These are phyloP conservation scores for Clarias laeviceps DNA, from an alignment of 2,797 vertebrate genomes.

Conservation along the genomic window DNA sequence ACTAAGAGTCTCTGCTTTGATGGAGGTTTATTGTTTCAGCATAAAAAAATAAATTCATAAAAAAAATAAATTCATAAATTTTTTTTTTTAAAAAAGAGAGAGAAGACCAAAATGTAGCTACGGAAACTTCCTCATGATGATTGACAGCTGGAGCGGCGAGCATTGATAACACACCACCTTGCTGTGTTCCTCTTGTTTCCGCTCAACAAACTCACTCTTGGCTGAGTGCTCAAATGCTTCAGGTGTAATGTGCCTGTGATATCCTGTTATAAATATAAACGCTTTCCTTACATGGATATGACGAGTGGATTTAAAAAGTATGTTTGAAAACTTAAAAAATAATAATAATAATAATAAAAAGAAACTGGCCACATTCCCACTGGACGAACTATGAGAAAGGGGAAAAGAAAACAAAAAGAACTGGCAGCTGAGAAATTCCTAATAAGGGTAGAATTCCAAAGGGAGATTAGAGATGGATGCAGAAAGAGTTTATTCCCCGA, in stretches of 20 bases:
- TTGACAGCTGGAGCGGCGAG: not conserved
- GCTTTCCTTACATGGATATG: not conserved
- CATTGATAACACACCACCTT: not conserved
- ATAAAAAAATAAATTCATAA: not conserved
- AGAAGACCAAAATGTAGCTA: not conserved
- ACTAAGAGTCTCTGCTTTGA: not conserved
- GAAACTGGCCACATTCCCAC: not conserved
- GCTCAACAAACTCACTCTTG: not conserved
- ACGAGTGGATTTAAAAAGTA: not conserved
- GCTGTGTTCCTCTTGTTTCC: not conserved
- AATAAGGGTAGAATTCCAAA: not conserved
- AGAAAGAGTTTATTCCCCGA: not conserved
- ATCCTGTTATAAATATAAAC: not conserved
- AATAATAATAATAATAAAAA: not conserved
- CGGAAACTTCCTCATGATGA: not conserved
- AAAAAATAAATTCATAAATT: too few relatives aligned
- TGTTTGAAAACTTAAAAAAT: not conserved
- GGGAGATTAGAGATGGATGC: conserved; percentile 4
- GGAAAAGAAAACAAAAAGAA: too few relatives aligned
- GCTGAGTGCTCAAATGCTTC: not conserved
- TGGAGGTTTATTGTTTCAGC: not conserved
- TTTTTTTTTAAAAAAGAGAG: not conserved
- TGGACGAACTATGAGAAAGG: too few relatives aligned
- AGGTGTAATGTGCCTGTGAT: not conserved
- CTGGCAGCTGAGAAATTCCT: not conserved